Conservation (phyloP, 2,888 invertebrate species). For the Theretra japonica region DNA sequence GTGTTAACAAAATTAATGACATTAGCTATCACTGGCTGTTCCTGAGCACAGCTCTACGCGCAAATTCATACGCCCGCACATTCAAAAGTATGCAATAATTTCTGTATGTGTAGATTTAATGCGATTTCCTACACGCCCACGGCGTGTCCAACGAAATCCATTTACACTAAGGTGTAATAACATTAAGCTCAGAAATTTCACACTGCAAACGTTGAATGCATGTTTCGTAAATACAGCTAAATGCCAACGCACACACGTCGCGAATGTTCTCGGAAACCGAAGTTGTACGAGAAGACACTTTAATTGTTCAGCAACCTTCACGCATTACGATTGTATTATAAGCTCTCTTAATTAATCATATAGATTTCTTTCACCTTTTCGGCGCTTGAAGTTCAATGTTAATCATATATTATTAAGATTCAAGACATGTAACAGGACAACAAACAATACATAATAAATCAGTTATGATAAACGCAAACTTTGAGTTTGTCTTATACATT, state of each 20-base stretch:
- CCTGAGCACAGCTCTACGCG: not conserved
- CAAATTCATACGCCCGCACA: not conserved
- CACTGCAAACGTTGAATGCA: constrained; percentile 52
- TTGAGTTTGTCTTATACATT: not conserved
- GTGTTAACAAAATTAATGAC: no score
- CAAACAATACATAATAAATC: not conserved
- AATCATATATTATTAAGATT: not conserved
- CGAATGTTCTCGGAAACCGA: constrained; percentile 48
- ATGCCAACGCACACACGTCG: constrained; percentile 67
- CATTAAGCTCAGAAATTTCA: constrained; percentile 58
- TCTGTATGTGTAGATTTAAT: not conserved
- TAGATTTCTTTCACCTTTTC: not conserved
- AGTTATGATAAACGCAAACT: not conserved
- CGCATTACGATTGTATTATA: constrained; percentile 31
- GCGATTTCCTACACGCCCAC: constrained; percentile 9
- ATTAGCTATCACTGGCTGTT: not conserved
- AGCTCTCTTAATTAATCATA: constrained; percentile 11
- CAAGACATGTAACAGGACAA: not conserved
- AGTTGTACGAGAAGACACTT: constrained; percentile 38
- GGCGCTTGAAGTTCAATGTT: not conserved
- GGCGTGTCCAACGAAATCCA: constrained; percentile 29
- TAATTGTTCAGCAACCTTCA: constrained; percentile 48
- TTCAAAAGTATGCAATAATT: not conserved
- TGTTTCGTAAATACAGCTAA: constrained; percentile 72
- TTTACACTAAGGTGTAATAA: constrained; percentile 51